Percentiles rank a stretch among this genome's conserved stretches.
Conservation (phyloP, 2,113 vertebrate genomes). For the Scomber japonicus region DNA sequence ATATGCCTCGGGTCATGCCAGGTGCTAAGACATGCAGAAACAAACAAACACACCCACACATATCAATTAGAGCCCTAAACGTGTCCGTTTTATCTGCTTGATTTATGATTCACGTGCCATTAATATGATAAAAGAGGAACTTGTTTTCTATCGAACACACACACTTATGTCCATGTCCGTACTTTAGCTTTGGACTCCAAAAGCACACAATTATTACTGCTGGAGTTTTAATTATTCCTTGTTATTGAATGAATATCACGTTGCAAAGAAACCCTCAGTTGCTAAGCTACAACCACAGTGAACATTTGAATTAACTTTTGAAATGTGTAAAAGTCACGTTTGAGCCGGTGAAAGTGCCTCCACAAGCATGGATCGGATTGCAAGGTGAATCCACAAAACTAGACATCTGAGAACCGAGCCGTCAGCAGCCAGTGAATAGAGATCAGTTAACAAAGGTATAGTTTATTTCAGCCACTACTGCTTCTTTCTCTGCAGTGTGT, state of each 20-base stretch:
- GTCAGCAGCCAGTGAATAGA: constrained; percentile 15
- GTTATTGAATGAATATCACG: not conserved
- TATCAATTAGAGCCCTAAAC: constrained; percentile 14
- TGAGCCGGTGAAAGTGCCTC: not conserved
- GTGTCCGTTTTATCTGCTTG: not conserved
- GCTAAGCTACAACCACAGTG: not conserved
- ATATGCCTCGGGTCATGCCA: constrained; percentile 1
- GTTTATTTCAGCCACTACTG: constrained; percentile 3
- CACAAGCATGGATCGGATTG: constrained; percentile 5
- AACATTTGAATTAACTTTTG: not conserved
- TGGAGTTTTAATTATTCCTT: not conserved
- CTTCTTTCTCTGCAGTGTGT: not conserved
- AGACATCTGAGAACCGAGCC: constrained; percentile 10
- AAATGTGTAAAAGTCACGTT: not conserved
- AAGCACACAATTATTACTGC: not conserved
- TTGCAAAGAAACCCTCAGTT: not conserved
- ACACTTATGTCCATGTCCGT: not conserved
- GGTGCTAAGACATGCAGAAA: not conserved
- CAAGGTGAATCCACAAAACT: not conserved
- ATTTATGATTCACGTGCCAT: constrained; percentile 24
- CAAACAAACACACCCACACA: constrained; percentile 21
- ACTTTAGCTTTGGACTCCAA: constrained; percentile 7
- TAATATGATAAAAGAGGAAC: constrained; percentile 5
- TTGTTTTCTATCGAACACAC: constrained; percentile 2
- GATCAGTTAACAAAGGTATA: not conserved